Evolutionary conservation across 1,140 invertebrate species (phyloP), one percentile per base, ranked within the genome.

Genomic region (Diploscapter pachys): DNA sequence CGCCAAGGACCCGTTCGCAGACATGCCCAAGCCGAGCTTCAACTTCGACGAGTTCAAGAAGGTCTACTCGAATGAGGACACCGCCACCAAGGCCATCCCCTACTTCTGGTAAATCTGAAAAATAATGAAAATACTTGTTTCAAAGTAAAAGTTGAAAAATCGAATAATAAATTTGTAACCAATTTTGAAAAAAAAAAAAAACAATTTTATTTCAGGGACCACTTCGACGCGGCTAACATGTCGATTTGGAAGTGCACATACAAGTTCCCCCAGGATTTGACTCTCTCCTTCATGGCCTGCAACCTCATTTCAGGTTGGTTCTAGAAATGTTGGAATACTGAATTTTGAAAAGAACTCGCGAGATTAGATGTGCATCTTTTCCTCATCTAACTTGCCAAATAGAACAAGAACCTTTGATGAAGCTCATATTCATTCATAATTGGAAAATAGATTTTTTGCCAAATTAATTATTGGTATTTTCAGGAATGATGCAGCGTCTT

Each of bases 171-270:
- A 31, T 31, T 31, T 31, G 31, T 31, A 31, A 31, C 31, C 31
- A 31, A 31, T 31, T 31, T 31, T 31, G 31, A 31, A 31, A 31
- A 31, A 31, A 31, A 31, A 31, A 31, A 31, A 31, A 31, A 0
- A 31, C 31, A 31, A 31, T 31, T 31, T 31, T 31, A 31, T 31
- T 31, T 31, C 31, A 31, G 31, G 31, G 90, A 96, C 82, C 94
- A 98, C 86, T 99, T 99, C 88, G 96, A 99, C 86, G 88, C 92
- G 48, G 91, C 96, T 85, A 91, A 96, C 87, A 97, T 96, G 87
- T 98, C 95, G 64, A 95, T 99, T 85, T 99, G 96, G 96, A 91
- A 90, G 72, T 91, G 93, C 72, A 93, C 97, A 89, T 99, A 99
- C 89, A 96, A 97, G 87, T 98, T 94, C 86, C 91, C 92, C 71